Base-by-base conservation (phyloP, 2,113 vertebrate genomes). In the Motacilla tschutschensis region DNA sequence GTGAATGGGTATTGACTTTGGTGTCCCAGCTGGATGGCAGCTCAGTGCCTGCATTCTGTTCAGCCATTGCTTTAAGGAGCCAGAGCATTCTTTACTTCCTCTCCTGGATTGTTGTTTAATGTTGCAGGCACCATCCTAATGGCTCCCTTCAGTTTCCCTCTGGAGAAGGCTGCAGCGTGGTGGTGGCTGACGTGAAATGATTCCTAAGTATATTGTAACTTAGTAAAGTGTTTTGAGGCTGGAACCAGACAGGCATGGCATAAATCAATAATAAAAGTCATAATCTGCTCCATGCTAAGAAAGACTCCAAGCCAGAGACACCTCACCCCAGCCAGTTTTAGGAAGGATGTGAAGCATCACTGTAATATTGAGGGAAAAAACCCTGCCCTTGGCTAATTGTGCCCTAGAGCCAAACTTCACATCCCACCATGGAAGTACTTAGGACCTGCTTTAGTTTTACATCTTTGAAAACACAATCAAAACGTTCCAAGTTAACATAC, bases 101-200 rank as follows among this genome's bases (percentile, higher is more conserved):
- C 84, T 71, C 81, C 88, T 75, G 87, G 90, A 93, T 85, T 93
- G 82, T 93, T 93, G 84, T 90, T 94, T 91, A 93, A 93, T 94
- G 92, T 95, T 95, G 90, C 93, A 94, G 93, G 92, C 94, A 93
- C 92, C 88, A 93, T 94, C 93, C 93, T 95, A 95, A 95, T 91
- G 88, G 93, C 90, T 93, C 88, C 92, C 91, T 71, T 83, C 89
- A 93, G 90, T 18, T 94, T 74, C 89, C 65, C 90, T 92, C 81
- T 72, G 65, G 93, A 93, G 90, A 67, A 91, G 73, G 87, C 79
- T 91, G 38, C 72, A 79, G 82, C 3, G 3, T 35, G 62, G 89
- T 90, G 79, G 90, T 91, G 84, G 91, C 87, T 94, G 92, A 94
- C 0, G 9, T 83, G 87, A 94, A 94, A 85, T 83, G 54, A 83